phyloP scores from a whole-genome alignment of 1,140 invertebrate species.

The Odontomachus brunneus region DNA sequence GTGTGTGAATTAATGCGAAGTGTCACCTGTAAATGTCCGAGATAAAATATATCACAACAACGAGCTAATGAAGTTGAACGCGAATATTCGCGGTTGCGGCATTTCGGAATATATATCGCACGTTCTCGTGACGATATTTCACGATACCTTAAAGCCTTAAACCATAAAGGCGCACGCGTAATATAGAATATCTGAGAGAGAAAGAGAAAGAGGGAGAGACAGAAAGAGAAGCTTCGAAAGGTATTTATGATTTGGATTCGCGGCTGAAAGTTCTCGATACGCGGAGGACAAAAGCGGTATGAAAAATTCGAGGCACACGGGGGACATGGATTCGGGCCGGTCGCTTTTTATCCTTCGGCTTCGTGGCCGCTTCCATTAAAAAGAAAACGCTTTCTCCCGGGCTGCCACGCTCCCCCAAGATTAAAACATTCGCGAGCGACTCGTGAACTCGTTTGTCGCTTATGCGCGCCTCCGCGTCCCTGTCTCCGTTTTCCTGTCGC shows the following conservation, averaged over 20 bases:
- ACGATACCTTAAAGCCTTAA: not conserved
- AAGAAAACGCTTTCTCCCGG: conserved; percentile 72
- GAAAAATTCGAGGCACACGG: conserved; percentile 56
- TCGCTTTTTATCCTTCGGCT: conserved; percentile 54
- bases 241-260: conserved; percentile 7
- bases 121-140: not conserved
- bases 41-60: not conserved
- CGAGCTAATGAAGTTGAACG: too few relatives aligned
- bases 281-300: conserved; percentile 16
- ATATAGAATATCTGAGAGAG: not conserved
- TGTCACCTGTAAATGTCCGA: not conserved
- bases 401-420: conserved; percentile 68
- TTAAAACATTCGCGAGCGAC: conserved; percentile 78
- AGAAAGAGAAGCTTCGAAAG: not conserved
- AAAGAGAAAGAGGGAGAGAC: conserved; percentile 11
- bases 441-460: conserved; percentile 79
- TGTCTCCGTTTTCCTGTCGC: conserved; percentile 28
- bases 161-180: not conserved
- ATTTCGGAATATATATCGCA: conserved; percentile 2
- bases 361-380: conserved; percentile 70
- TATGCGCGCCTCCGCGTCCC: conserved; percentile 46
- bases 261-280: conserved; percentile 13
- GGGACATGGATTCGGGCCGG: conserved; percentile 40
- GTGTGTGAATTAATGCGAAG: not conserved
- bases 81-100: not conserved